Evolutionary conservation across 2,888 invertebrate genomes (phyloP).

Genomic region (Leuctra nigra): DNA sequence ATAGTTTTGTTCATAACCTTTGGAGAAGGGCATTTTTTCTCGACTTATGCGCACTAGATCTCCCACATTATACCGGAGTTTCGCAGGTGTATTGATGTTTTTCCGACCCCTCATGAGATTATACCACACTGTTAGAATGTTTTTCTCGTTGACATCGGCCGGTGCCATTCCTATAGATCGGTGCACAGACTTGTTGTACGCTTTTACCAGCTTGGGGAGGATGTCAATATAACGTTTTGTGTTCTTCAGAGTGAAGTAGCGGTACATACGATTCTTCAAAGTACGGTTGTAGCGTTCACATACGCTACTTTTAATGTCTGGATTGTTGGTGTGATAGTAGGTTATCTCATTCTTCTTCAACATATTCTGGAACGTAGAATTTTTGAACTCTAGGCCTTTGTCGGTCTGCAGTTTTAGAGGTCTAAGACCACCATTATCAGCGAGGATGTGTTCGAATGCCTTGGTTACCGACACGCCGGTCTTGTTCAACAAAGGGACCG

Average conservation of each 20-base stretch:
- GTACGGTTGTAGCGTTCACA: constrained; percentile 35
- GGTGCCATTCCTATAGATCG: not conserved
- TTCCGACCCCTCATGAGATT: not conserved
- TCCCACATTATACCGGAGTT: constrained; percentile 12
- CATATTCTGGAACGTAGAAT: constrained; percentile 17
- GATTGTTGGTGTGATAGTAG: constrained; percentile 32
- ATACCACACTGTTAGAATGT: constrained; percentile 19
- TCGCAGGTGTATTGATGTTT: not conserved
- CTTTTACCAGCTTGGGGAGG: constrained; percentile 24
- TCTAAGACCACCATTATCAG: constrained; percentile 18
- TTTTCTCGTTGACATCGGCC: constrained; percentile 10
- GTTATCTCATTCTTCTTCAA: constrained; percentile 27
- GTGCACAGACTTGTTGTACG: constrained; percentile 6
- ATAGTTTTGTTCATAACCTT: constrained; percentile 30
- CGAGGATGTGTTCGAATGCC: constrained; percentile 30
- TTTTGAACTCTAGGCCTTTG: constrained; percentile 32
- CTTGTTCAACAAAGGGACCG: not conserved
- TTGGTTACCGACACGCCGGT: not conserved
- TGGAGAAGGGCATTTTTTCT: constrained; percentile 30
- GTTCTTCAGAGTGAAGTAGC: constrained; percentile 32
- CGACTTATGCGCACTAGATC: constrained; percentile 25
- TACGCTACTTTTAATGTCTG: constrained; percentile 34
- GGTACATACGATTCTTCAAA: constrained; percentile 33
- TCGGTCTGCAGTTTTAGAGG: constrained; percentile 29
- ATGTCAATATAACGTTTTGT: constrained; percentile 32